phyloP scores from a whole-genome alignment of 2,888 invertebrate species.

The Caenorhabditis sp. region DNA sequence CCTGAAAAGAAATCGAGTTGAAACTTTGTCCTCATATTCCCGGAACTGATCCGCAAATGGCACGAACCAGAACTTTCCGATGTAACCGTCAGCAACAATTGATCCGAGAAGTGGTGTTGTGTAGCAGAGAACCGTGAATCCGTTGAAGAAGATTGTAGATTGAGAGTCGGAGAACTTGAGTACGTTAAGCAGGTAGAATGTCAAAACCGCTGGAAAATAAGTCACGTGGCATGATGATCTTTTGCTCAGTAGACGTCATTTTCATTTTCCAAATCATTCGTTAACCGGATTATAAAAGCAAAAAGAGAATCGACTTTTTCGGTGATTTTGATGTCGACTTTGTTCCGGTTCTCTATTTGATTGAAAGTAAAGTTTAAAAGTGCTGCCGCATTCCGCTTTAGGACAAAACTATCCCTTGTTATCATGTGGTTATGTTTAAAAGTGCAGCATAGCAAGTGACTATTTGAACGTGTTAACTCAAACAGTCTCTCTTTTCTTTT shows the following conservation, averaged over 20 bases:
- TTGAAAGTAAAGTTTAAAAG: slow-evolving; percentile 2
- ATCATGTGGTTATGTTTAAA: slow-evolving; percentile 1
- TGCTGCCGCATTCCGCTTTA: background rate
- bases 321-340: background rate
- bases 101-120: slow-evolving; percentile 94
- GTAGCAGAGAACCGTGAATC: slow-evolving; percentile 93
- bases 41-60: background rate
- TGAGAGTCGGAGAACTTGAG: slow-evolving; percentile 88
- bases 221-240: slow-evolving; percentile 24
- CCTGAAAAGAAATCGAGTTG: slow-evolving; percentile 83
- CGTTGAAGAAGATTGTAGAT: slow-evolving; percentile 93
- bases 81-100: slow-evolving; percentile 93
- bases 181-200: slow-evolving; percentile 91
- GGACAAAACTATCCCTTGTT: slow-evolving; percentile 18
- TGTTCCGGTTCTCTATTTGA: background rate
- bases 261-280: background rate
- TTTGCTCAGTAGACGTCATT: slow-evolving; percentile 35
- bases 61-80: slow-evolving; percentile 90
- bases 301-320: slow-evolving; percentile 9
- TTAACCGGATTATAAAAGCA: slow-evolving; percentile 40
- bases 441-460: slow-evolving; percentile 4
- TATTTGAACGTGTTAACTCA: slow-evolving; percentile 8
- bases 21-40: background rate
- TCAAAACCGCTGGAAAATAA: slow-evolving; percentile 92
- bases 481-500: too few species aligned